Percentiles rank a stretch among this genome's conserved stretches.
phyloP scores from a whole-genome alignment of 2,888 invertebrate species.

The Troides aeacus region DNA sequence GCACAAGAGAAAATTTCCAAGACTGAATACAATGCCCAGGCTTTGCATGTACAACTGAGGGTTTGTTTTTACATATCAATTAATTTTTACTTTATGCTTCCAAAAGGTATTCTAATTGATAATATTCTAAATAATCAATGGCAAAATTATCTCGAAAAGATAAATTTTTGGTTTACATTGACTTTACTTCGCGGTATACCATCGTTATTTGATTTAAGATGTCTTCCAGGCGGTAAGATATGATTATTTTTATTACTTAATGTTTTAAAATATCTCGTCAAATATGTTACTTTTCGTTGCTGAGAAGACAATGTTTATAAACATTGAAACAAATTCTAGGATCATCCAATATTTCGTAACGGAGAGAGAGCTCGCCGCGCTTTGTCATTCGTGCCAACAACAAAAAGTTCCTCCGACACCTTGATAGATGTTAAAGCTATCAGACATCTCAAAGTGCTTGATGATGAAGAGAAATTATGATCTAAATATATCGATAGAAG shows the following conservation, averaged over 20 bases:
- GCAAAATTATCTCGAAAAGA: no score
- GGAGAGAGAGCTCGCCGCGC: constrained; percentile 83
- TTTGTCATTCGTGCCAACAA: constrained; percentile 85
- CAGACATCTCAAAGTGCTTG: constrained; percentile 61
- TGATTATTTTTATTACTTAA: no score
- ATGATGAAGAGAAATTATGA: constrained; percentile 62
- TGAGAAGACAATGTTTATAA: no score
- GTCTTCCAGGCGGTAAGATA: no score
- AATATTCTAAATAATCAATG: no score
- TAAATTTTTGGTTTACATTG: no score
- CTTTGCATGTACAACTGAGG: constrained; percentile 66
- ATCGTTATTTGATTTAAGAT: no score
- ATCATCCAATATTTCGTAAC: constrained; percentile 76
- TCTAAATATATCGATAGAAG: neutral
- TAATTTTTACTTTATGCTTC: neutral
- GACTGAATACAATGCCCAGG: constrained; percentile 81
- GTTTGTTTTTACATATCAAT: constrained; percentile 39
- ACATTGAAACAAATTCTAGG: constrained; percentile 45
- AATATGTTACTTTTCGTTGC: no score
- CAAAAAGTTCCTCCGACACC: constrained; percentile 76
- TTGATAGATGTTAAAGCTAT: constrained; percentile 71
- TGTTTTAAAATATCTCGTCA: no score
- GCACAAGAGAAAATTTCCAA: constrained; percentile 84
- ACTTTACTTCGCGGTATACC: no score
- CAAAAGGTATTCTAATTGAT: no score